Conservation (phyloP, 2,113 vertebrate genomes). For the Illadopsis cleaveri region DNA sequence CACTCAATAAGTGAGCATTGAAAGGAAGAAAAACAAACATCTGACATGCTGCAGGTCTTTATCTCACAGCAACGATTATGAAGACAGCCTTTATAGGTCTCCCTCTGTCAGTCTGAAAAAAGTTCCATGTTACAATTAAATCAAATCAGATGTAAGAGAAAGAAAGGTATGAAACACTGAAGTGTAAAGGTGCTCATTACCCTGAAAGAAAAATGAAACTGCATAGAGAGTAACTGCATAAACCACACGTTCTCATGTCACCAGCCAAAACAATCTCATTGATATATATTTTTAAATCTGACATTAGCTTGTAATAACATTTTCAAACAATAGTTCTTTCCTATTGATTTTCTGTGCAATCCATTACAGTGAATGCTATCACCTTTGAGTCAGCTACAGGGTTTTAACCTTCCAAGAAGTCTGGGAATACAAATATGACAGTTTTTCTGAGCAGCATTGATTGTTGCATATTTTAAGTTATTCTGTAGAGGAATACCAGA, state of each 20-base stretch:
- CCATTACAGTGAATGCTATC: neutral
- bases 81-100: neutral
- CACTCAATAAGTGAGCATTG: neutral
- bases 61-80: neutral
- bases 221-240: neutral
- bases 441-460: neutral
- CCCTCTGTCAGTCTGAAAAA: neutral
- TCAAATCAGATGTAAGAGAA: neutral
- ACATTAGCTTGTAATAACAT: conserved; percentile 12
- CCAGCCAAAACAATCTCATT: neutral
- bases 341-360: conserved; percentile 9
- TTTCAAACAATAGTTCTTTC: neutral
- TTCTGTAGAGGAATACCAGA: neutral
- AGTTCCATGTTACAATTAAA: neutral
- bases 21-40: neutral
- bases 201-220: neutral
- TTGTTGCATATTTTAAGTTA: neutral
- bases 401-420: neutral
- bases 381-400: neutral
- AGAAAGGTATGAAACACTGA: neutral
- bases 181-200: neutral
- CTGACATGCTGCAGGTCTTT: neutral
- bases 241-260: neutral
- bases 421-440: neutral
- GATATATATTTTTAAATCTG: neutral